Base-by-base conservation (phyloP, 2,888 invertebrate genomes). In the Trichogramma dendrolimi region DNA sequence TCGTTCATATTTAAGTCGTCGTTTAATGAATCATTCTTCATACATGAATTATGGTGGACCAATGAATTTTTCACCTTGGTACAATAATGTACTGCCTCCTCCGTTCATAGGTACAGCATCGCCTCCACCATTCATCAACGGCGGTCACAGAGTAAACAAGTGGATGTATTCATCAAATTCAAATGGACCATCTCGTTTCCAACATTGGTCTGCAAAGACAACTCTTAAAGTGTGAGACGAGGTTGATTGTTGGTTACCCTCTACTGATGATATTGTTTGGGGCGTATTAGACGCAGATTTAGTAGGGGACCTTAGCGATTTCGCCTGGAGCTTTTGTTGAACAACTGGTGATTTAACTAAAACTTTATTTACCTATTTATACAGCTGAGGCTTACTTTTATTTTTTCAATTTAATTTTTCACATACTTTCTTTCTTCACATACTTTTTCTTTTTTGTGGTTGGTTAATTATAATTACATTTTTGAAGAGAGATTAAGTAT, bases 201-300 rank as follows among this genome's bases (percentile, higher is more conserved):
- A 77, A 57, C 77, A 76, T 55, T 77, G 76, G 77, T 75, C 77
- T 55, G 74, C 75, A 10, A 77, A 76, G 72, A 72, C 77, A 63
- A 71, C 76, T 60, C 74, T 77, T 61, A 77, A 77, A 72, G 77
- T 77, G 66, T 77, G 72, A 75, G 69, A n/a, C 38, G 6, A 57
- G 14, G 14, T 6, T 6, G 14, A 48, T 27, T 27, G 27, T 27
- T 27, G 27, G 27, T 27, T 27, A 27, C 27, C 27, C 27, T 27
- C 27, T 27, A 27, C 27, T 27, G 27, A 27, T 27, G 27, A 27
- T 27, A 27, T 27, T 27, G 27, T 27, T 27, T 27, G 27, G 27
- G 27, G 27, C 27, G 27, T 27, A 27, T 27, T 27, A 27, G 27
- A 27, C 27, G 27, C 27, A 27, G 27, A 27, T 27, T 27, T 27